Evolutionary conservation across 2,113 vertebrate species (phyloP).

Genomic region (Rhadina sibilatrix): DNA sequence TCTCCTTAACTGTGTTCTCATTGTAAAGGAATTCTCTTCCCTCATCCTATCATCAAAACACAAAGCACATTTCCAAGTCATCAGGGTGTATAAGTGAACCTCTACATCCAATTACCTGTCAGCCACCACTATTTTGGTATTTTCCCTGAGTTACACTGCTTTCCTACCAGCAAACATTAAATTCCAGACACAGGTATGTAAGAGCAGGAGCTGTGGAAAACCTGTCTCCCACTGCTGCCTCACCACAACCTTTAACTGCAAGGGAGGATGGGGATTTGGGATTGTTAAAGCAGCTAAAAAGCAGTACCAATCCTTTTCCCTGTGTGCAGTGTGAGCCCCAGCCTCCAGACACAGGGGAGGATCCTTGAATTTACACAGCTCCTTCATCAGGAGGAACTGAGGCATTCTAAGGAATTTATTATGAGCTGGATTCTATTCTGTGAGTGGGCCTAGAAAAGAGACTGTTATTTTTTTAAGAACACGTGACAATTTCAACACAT

Average conservation of each 20-base stretch:
- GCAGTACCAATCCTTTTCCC: neutral
- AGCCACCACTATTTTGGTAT: neutral
- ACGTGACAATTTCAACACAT: neutral
- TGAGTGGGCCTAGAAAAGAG: neutral
- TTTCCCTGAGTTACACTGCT: neutral
- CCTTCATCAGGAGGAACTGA: neutral
- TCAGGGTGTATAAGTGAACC: neutral
- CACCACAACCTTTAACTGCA: neutral
- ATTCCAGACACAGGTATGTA: neutral
- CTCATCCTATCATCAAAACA: slow-evolving; percentile 81
- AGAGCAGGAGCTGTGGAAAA: neutral
- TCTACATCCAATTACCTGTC: neutral
- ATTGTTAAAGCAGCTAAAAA: neutral
- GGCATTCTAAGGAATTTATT: neutral
- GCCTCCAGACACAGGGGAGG: neutral
- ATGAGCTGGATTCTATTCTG: neutral
- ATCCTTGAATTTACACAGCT: neutral
- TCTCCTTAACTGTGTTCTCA: slow-evolving; percentile 81
- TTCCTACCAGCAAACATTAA: neutral
- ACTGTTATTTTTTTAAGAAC: neutral
- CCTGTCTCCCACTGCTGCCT: neutral
- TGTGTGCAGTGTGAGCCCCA: neutral
- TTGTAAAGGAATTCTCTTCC: slow-evolving; percentile 87
- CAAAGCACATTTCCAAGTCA: slow-evolving; percentile 22
- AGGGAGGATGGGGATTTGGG: neutral